A percentile compares a stretch with the other conserved stretches of the same genome.
phyloP scores from a whole-genome alignment of 2,888 invertebrate species.

The Drosophila antonietae region DNA sequence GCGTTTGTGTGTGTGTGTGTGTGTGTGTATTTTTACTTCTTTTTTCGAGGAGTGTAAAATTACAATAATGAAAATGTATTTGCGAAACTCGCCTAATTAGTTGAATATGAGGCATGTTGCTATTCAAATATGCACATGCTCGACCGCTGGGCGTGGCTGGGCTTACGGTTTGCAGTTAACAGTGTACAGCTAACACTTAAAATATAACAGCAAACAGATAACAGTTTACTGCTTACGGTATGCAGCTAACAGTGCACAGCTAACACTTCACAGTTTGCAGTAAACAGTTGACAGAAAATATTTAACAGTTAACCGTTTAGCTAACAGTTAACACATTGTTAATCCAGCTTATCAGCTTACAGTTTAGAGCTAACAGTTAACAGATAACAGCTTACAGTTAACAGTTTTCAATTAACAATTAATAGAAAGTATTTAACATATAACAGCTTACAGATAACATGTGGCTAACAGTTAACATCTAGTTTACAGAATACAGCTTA shows the following conservation, averaged over 20 bases:
- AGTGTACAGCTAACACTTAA: slow-evolving; percentile 3
- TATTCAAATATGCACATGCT: slow-evolving; percentile 74
- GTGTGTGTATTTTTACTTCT: slow-evolving; percentile 5
- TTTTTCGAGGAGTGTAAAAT: slow-evolving; percentile 54
- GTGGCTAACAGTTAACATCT: neutral
- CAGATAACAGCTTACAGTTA: neutral
- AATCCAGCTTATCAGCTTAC: slow-evolving; percentile 18
- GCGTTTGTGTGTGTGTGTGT: neutral
- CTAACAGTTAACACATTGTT: neutral
- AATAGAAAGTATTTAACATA: neutral
- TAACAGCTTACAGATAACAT: slow-evolving; percentile 29
- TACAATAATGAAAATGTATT: slow-evolving; percentile 79
- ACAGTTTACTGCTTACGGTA: slow-evolving; percentile 30
- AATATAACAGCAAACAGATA: slow-evolving; percentile 1
- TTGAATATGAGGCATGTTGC: slow-evolving; percentile 77
- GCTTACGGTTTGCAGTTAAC: neutral
- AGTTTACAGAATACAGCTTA: neutral
- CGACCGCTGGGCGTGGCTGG: slow-evolving; percentile 34
- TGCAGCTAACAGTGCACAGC: slow-evolving; percentile 16
- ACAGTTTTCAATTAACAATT: slow-evolving; percentile 28
- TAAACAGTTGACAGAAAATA: slow-evolving; percentile 26
- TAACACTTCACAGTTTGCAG: neutral
- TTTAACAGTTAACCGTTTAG: neutral
- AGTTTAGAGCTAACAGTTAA: neutral
- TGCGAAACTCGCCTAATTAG: slow-evolving; percentile 76